A percentile compares a stretch with the other conserved stretches of the same genome.
Conservation (phyloP, 2,113 vertebrate genomes). For the Gavialis gangeticus region DNA sequence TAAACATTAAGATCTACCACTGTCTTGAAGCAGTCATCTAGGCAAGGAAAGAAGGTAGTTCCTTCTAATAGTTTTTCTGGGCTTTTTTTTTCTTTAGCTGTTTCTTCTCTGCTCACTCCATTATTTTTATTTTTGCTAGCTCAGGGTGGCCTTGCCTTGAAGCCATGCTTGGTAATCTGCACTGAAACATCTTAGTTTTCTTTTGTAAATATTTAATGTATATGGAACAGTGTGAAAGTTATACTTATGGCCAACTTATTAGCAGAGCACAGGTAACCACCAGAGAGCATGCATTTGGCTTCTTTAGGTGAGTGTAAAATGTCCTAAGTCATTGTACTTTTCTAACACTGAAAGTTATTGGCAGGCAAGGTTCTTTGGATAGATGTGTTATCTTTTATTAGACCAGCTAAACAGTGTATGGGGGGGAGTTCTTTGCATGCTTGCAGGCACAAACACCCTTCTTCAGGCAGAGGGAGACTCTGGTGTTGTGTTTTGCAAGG, state of each 20-base stretch:
- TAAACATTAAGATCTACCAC: not conserved
- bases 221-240: not conserved
- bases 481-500: too few species aligned
- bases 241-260: not conserved
- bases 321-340: not conserved
- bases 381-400: too few species aligned
- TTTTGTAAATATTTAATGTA: not conserved
- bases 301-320: not conserved
- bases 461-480: too few species aligned
- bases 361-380: too few species aligned
- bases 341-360: not conserved
- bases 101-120: not conserved
- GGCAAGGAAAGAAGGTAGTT: not conserved
- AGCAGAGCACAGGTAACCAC: not conserved
- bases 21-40: not conserved
- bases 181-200: not conserved
- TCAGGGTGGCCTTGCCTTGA: not conserved
- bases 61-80: not conserved
- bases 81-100: not conserved
- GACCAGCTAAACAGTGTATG: too few species aligned
- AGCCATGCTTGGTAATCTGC: not conserved
- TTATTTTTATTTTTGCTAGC: not conserved
- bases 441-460: too few species aligned
- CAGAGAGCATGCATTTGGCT: not conserved
- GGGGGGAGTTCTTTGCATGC: too few species aligned